These are phyloP conservation scores for Plotosus lineatus DNA, from an alignment of 2,113 vertebrate species.

Conservation along the genomic window DNA sequence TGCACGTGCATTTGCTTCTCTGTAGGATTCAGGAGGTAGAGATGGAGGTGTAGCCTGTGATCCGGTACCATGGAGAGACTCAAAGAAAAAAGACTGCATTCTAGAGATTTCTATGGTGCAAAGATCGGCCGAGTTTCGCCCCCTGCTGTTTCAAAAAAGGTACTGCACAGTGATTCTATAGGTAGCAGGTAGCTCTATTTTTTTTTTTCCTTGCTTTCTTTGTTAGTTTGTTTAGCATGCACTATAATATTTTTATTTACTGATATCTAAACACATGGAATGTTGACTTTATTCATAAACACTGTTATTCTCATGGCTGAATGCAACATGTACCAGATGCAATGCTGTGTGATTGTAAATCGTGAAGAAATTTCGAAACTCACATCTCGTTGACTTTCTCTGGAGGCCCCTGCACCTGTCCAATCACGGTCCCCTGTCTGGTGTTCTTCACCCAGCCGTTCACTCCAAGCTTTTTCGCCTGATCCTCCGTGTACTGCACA, in stretches of 20 bases:
- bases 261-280: not conserved
- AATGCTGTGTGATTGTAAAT: not conserved
- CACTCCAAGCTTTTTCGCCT: slow-evolving; percentile 81
- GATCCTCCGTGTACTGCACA: slow-evolving; percentile 83
- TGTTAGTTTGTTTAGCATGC: no score
- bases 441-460: slow-evolving; percentile 93
- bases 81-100: slow-evolving; percentile 8
- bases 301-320: not conserved
- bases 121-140: not conserved
- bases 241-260: not conserved
- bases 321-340: no score
- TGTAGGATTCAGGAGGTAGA: not conserved
- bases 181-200: no score
- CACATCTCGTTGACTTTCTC: slow-evolving; percentile 84
- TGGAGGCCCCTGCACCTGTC: slow-evolving; percentile 83
- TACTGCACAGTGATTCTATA: slow-evolving; percentile 2
- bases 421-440: slow-evolving; percentile 81
- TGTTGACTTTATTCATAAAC: not conserved
- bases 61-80: not conserved
- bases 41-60: slow-evolving; percentile 4
- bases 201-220: no score
- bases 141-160: slow-evolving; percentile 22
- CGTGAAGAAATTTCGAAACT: slow-evolving; percentile 61
- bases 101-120: slow-evolving; percentile 43
- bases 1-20: not conserved